Evolutionary conservation across 2,113 vertebrate genomes (phyloP), one percentile per base, ranked within the genome.

Genomic region (Chlamydotis undulata): DNA sequence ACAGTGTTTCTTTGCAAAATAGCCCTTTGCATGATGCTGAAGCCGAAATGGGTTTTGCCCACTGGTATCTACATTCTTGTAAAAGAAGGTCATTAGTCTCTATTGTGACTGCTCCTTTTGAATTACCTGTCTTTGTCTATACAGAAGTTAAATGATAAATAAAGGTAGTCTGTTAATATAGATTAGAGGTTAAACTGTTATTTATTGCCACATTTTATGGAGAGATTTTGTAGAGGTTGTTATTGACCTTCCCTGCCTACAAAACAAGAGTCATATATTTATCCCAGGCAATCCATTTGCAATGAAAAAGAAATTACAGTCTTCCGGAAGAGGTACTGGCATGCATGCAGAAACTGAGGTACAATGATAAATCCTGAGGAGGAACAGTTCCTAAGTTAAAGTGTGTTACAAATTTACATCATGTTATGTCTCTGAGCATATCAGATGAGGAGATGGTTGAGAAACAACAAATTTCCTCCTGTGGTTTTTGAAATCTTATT

Each of bases 1-100:
- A 47, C 79, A 55, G 93, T 98, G 98, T 98, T 98, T 98, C 98
- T 98, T 97, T 97, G 97, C 98, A 98, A 98, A 98, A 98, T 98
- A 98, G 90, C 95, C 87, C 85, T 14, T n/a, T 95, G 94, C 95
- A 94, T 81, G 96, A 95, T 97, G 97, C 96, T 41, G 93, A 96
- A 93, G 97, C 92, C 79, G 94, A 96, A 95, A 96, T 64, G 94
- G 68, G 90, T 97, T 97, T 97, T 82, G 95, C 97, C 96, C 90
- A 90, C 89, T 97, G 53, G 59, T 43, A 81, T 97, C 96, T 96
- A 77, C 84, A 29, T 97, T 96, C 97, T 97, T 90, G 91, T 97
- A 97, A 98, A 98, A 69, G 91, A 96, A 98, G 97, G 98, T 98
- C 97, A 97, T 94, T 91, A 78, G 96, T 45, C 80, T 67, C 49